Evolutionary conservation across 1,140 invertebrate genomes (phyloP), one percentile per base, ranked within the genome.

Genomic region (Drosophila pseudoobscura): DNA sequence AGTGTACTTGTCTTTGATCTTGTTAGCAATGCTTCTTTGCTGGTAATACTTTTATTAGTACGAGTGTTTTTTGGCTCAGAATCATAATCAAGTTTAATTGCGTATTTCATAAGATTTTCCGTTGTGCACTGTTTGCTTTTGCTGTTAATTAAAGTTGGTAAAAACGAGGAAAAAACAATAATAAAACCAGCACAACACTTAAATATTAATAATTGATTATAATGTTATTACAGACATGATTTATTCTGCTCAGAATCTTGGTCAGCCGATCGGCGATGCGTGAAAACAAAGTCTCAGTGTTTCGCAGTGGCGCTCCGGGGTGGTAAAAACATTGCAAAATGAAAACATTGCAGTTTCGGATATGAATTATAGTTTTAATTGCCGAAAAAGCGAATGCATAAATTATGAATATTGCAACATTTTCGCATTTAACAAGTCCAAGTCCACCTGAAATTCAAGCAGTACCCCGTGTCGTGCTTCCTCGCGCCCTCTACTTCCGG

Each of bases 161-260:
- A 47, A 41, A 49, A 39, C 49, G 24, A 22, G 35, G 22, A 51
- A 66, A 68, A 55, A 80, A 47, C 52, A 43, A 78, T 60, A 72
- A 78, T 52, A 57, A 69, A 83, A 83, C 60, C 72, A 78, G 75
- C 78, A 70, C 82, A 84, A 58, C 47, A 50, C 64, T 87, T 80
- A 87, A 82, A 77, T 87, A 75, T 87, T 85, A 87, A 80, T 87
- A 87, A 80, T 71, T 87, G 75, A 85, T 78, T 85, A 87, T 66
- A 85, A 74, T 65, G 77, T 66, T 82, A 78, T 87, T 75, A 85
- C 75, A 63, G 69, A 71, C 69, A 77, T 87, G 82, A 78, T 78
- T 78, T 80, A 78, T 87, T 87, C 82, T 78, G 49, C 22, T 63
- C 56, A 80, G 74, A 85, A 87, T 87, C 78, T 87, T 85, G 80